Evolutionary conservation across 1,140 invertebrate genomes (phyloP), one percentile per base, ranked within the genome.

Genomic region (Drosophila aff.): DNA sequence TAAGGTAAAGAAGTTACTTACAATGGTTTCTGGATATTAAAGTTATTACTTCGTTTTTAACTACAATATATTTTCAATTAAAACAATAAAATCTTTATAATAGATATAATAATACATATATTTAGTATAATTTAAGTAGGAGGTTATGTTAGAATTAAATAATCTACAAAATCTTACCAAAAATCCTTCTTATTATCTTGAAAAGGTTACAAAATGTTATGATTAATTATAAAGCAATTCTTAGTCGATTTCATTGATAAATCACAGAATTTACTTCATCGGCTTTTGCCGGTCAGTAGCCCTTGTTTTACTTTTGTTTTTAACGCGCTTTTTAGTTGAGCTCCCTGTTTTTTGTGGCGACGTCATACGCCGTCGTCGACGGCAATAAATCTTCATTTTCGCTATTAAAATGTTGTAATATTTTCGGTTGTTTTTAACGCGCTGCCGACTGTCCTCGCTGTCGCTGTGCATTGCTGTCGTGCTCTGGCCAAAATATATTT

Each of bases 361-460:
- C 74, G 72, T 73, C 69, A 73, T 73, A 55, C 74, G 62, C 55
- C 72, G 43, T 76, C 72, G 83, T 81, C 82, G 73, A 49, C 61
- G 84, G 76, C 83, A 87, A 87, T 89, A 89, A 87, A 87, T 87
- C 83, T 87, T 87, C 80, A 89, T 87, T 83, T 87, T 83, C 83
- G 80, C 83, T 87, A 89, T 87, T 87, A 87, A 87, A 87, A 87
- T 87, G 84, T 83, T 87, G 84, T 87, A 87, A 87, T 87, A 89
- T 87, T 86, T 87, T 83, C 46, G 72, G 41, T 65, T 67, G 64
- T 63, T 82, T 89, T 89, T 78, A 87, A 83, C 67, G 67, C 72
- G 58, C 61, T 77, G 64, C 68, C 73, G 80, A 89, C 82, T 87
- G 84, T 87, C 62, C 84, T 76, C 64, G 72, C 46, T 58, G 63